phyloP scores from a whole-genome alignment of 2,113 vertebrate species.

The Mesembrinibis cayennensis region DNA sequence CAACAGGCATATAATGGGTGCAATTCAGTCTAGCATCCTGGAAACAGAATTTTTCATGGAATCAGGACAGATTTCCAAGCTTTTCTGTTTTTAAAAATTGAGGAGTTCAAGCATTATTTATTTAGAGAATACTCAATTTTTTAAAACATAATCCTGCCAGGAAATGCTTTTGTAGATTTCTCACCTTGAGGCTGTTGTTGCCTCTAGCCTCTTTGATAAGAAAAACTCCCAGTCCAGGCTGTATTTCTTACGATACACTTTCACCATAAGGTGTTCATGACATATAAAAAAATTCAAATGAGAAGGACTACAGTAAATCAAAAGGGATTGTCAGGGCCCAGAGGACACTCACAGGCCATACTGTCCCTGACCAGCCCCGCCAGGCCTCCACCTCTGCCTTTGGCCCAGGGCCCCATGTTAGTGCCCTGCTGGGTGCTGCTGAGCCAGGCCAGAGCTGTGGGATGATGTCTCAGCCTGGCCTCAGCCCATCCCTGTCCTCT shows the following conservation, averaged over 20 bases:
- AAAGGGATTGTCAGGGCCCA: neutral
- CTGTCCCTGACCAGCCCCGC: neutral
- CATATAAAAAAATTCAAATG: neutral
- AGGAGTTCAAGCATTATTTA: neutral
- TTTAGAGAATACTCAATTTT: neutral
- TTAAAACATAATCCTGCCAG: neutral
- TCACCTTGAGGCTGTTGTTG: neutral
- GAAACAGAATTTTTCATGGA: neutral
- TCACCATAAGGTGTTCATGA: neutral
- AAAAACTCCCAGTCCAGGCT: neutral
- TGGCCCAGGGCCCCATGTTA: too few relatives aligned
- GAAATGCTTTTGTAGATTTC: neutral
- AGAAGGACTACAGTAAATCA: neutral
- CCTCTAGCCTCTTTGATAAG: neutral
- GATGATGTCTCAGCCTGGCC: too few relatives aligned
- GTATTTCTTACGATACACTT: neutral
- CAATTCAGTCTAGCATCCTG: too few relatives aligned
- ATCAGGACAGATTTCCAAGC: neutral
- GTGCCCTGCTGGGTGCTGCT: too few relatives aligned
- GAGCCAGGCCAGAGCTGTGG: neutral
- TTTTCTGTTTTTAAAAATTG: neutral
- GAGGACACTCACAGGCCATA: neutral
- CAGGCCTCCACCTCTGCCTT: neutral
- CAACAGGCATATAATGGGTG: neutral
- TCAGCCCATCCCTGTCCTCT: neutral